Conservation (phyloP, 1,140 invertebrate species). For the Delia radicum region DNA sequence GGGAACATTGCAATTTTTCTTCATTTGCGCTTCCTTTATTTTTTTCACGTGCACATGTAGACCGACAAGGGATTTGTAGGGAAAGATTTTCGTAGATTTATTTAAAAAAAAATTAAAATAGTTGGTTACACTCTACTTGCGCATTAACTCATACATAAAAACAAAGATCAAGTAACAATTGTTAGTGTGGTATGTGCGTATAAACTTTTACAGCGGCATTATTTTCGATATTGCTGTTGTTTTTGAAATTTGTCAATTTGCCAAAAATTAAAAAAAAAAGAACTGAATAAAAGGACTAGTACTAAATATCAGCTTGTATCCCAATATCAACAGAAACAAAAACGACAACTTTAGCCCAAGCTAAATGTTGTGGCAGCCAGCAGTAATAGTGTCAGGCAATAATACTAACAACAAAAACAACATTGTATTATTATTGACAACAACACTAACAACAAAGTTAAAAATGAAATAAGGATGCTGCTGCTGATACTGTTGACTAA, state of each 20-base stretch:
- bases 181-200: neutral
- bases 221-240: neutral
- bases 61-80: too few species aligned
- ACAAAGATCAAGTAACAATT: too few species aligned
- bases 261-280: constrained; percentile 40
- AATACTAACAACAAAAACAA: neutral
- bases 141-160: too few species aligned
- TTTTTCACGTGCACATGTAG: too few species aligned
- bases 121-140: too few species aligned
- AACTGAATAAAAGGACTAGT: neutral
- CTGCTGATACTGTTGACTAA: neutral
- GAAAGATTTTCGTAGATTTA: too few species aligned
- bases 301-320: neutral
- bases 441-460: neutral
- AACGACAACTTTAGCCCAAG: neutral
- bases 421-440: neutral
- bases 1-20: too few species aligned
- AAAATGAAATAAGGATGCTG: neutral
- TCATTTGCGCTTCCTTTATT: too few species aligned
- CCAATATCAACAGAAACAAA: neutral
- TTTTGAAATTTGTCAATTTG: constrained; percentile 49
- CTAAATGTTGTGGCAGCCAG: neutral
- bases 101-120: too few species aligned
- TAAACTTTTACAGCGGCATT: neutral
- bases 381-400: neutral